Percentiles rank a stretch among this genome's conserved stretches.
phyloP scores from a whole-genome alignment of 2,888 invertebrate species.

The Poecilobothrus nobilitatus region DNA sequence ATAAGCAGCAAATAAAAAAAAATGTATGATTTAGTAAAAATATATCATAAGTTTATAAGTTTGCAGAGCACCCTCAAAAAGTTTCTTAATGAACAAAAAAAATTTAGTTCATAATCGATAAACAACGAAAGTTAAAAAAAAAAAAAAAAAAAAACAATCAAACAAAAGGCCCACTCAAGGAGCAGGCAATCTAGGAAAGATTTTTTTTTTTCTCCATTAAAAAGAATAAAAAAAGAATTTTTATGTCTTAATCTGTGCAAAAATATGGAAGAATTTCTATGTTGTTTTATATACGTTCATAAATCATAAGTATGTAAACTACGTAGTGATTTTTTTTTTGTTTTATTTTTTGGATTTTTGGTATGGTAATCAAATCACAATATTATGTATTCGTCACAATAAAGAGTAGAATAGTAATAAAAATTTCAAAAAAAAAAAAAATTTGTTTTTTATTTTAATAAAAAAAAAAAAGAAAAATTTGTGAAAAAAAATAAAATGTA shows the following conservation, averaged over 20 bases:
- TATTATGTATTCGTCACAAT: no score
- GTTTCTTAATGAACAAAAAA: background rate
- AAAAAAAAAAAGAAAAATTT: no score
- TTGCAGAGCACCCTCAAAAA: background rate
- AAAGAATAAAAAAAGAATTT: background rate
- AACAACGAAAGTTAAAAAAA: background rate
- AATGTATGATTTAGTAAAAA: background rate
- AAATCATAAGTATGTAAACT: background rate
- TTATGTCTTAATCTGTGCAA: slow-evolving; percentile 1
- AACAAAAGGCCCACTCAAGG: background rate
- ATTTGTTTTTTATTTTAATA: no score
- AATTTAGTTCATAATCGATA: slow-evolving; percentile 6
- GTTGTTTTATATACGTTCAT: background rate
- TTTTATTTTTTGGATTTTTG: no score
- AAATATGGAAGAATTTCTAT: background rate
- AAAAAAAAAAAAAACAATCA: background rate
- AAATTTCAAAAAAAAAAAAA: no score
- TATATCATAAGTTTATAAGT: background rate
- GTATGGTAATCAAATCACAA: no score
- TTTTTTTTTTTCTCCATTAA: background rate
- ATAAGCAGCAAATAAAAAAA: no score
- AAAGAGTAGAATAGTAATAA: no score
- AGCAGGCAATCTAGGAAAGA: background rate
- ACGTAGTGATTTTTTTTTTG: background rate
- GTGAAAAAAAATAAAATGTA: no score